A percentile compares a stretch with the other conserved stretches of the same genome.
phyloP scores from a whole-genome alignment of 2,113 vertebrate species.

The Trichechus manatus region DNA sequence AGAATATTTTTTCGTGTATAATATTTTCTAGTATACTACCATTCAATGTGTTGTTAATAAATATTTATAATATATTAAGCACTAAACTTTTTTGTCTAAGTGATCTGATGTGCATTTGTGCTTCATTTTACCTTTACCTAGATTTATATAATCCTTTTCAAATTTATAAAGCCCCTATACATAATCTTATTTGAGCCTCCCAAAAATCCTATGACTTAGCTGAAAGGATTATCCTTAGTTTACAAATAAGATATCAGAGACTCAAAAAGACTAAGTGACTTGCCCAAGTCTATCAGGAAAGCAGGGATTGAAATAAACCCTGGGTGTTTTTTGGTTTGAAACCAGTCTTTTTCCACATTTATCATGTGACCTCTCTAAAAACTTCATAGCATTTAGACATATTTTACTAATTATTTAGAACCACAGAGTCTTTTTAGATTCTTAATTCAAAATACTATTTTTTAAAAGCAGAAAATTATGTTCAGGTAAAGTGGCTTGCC shows the following conservation, averaged over 20 bases:
- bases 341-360: background rate
- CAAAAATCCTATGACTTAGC: background rate
- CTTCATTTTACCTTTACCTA: background rate
- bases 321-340: background rate
- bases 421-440: background rate
- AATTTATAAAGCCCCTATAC: background rate
- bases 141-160: background rate
- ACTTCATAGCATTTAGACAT: background rate
- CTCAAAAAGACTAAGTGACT: background rate
- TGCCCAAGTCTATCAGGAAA: background rate
- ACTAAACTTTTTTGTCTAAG: background rate
- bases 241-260: background rate
- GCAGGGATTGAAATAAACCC: background rate
- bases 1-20: background rate
- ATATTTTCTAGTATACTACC: background rate
- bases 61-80: background rate
- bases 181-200: background rate
- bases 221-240: background rate
- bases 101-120: background rate
- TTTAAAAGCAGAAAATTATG: background rate
- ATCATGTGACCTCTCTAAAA: background rate
- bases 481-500: background rate
- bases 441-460: background rate
- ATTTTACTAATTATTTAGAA: background rate
- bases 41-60: background rate